Percentiles rank a stretch among this genome's conserved stretches.
Evolutionary conservation across 2,888 invertebrate genomes (phyloP).

Genomic region (Miltochrista miniata): DNA sequence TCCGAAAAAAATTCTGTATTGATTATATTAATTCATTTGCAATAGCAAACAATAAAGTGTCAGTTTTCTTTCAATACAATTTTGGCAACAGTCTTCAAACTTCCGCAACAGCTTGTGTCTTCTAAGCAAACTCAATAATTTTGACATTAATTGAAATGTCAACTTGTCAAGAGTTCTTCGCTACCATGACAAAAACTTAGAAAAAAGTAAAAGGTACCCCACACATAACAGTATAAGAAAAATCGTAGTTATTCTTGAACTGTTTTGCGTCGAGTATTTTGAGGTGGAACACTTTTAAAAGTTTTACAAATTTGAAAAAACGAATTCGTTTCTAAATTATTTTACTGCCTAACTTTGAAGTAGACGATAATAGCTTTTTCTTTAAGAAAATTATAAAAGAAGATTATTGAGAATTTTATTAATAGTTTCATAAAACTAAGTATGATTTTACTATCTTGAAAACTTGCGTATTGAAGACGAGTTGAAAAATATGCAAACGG

Average conservation of each 20-base stretch:
- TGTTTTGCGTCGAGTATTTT: not conserved
- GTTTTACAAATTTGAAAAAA: not conserved
- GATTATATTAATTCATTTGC: no score
- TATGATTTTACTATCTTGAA: no score
- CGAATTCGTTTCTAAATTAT: not conserved
- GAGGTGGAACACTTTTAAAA: conserved; percentile 1
- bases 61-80: no score
- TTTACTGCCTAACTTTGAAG: not conserved
- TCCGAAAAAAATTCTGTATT: no score
- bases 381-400: no score
- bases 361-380: not conserved
- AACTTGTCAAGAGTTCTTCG: not conserved
- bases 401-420: not conserved
- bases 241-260: no score
- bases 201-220: not conserved
- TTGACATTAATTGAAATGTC: conserved; percentile 3
- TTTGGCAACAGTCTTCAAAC: no score
- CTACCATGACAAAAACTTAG: conserved; percentile 5
- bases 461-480: no score
- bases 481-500: no score
- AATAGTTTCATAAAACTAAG: no score
- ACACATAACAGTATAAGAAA: not conserved
- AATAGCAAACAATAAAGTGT: no score
- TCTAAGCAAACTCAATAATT: not conserved
- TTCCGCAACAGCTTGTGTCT: no score